phyloP scores from a whole-genome alignment of 2,888 invertebrate species.

The Caradrina kadenii region DNA sequence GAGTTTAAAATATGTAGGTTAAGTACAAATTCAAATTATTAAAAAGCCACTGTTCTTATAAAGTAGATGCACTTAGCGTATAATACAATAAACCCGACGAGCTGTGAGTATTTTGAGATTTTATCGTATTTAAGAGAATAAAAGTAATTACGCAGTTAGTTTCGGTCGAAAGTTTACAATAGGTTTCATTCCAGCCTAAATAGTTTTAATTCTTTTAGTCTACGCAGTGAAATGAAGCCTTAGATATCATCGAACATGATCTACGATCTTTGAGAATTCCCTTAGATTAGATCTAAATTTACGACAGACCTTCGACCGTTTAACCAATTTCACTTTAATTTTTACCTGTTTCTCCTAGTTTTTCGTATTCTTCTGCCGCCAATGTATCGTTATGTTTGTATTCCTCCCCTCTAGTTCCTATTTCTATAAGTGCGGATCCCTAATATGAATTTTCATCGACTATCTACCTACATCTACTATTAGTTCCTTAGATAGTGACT shows the following conservation, averaged over 20 bases:
- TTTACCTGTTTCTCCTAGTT: slow-evolving; percentile 28
- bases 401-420: slow-evolving; percentile 85
- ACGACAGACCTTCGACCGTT: slow-evolving; percentile 70
- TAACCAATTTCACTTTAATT: slow-evolving; percentile 54
- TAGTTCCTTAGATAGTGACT: slow-evolving; percentile 80
- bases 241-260: slow-evolving; percentile 81
- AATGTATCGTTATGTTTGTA: slow-evolving; percentile 61
- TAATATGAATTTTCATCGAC: slow-evolving; percentile 71
- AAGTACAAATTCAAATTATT: slow-evolving; percentile 90
- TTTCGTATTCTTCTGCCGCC: slow-evolving; percentile 32
- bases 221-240: slow-evolving; percentile 78
- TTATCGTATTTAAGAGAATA: slow-evolving; percentile 89
- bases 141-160: slow-evolving; percentile 80
- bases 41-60: slow-evolving; percentile 90
- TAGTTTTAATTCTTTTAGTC: slow-evolving; percentile 83
- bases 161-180: slow-evolving; percentile 81
- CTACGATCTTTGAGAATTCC: slow-evolving; percentile 68
- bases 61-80: slow-evolving; percentile 90
- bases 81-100: slow-evolving; percentile 90
- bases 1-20: slow-evolving; percentile 85
- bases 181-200: slow-evolving; percentile 88
- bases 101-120: slow-evolving; percentile 91
- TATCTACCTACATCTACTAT: slow-evolving; percentile 72
- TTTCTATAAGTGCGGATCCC: slow-evolving; percentile 74
- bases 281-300: slow-evolving; percentile 75